Percentiles rank a stretch among this genome's conserved stretches.
Evolutionary conservation across 1,140 invertebrate genomes (phyloP).

Genomic region (Plutomurus gul): DNA sequence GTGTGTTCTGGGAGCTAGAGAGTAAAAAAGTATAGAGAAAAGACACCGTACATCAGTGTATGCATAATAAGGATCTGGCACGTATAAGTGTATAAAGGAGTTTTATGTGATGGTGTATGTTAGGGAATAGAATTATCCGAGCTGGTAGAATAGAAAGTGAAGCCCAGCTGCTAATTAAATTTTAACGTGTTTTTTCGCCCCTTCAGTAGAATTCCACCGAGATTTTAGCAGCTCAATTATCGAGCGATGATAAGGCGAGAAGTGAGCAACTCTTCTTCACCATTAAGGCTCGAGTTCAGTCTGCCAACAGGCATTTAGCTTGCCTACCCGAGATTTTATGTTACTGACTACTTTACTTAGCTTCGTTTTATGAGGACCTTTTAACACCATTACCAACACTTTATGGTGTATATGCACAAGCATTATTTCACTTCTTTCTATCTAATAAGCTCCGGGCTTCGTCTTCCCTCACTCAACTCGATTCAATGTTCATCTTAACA

Average conservation of each 20-base stretch:
- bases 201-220: conserved; percentile 47
- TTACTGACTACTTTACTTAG: conserved; percentile 34
- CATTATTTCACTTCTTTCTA: conserved; percentile 22
- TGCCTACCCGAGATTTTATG: conserved; percentile 21
- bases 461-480: neutral
- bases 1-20: too few relatives aligned
- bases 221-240: conserved; percentile 54
- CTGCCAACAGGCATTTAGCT: conserved; percentile 11
- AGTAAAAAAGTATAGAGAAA: too few relatives aligned
- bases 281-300: conserved; percentile 10
- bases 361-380: conserved; percentile 51
- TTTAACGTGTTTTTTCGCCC: conserved; percentile 53
- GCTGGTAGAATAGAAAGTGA: neutral
- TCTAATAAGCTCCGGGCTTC: neutral
- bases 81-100: too few relatives aligned
- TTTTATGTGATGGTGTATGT: too few relatives aligned
- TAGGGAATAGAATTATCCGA: neutral
- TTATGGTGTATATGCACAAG: conserved; percentile 30
- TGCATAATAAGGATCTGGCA: too few relatives aligned
- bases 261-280: conserved; percentile 42
- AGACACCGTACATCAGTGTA: too few relatives aligned
- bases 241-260: conserved; percentile 52
- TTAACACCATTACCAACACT: conserved; percentile 51
- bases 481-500: neutral
- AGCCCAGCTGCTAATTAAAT: conserved; percentile 50